Base-by-base conservation (phyloP, 2,113 vertebrate genomes). In the Scophthalmus maximus region DNA sequence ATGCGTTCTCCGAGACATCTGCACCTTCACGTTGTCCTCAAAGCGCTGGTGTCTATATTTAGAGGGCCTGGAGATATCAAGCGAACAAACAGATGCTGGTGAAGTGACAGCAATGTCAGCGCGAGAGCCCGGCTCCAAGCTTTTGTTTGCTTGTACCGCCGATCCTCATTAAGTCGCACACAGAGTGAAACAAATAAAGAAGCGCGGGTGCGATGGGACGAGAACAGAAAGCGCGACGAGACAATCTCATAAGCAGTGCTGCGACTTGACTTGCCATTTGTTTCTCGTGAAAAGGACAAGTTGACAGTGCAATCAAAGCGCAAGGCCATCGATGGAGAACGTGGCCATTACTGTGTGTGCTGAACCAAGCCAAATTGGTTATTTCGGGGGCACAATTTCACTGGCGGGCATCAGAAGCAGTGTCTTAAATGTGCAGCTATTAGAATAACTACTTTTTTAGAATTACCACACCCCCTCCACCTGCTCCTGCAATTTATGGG, bases 241-340 rank as follows among this genome's bases (percentile, higher is more conserved):
- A 8, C 44, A 36, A 27, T 70, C 49, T 36, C 27, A 52, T 25
- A 59, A 73, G 30, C 3, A 26, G 66, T 58, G 34, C 25, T 10
- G 53, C 30, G 26, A 74, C 40, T 65, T 78, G 57, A 76, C 71
- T 78, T 49, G 62, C 36, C 15, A 29, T 78, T 79, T 77, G 74
- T 81, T 81, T 78, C 26, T 29, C 72, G 53, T 62, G 51, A 51
- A 53, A 56, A 60, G 1, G 40, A 52, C 52, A 32, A 52, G 57
- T 62, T 82, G 73, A 80, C 80, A 72, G 66, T 1, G n/a, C 73
- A 86, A 84, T 82, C 82, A 82, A 78, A 83, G 79, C 74, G 51
- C 62, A 60, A 38, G 44, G 65, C 55, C 58, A 2, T 62, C 8
- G 22, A 72, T 36, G 44, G 67, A 68, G 46, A 81, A 58, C 9